A percentile compares a stretch with the other conserved stretches of the same genome.
These are phyloP conservation scores for Nannospalax galili DNA, from an alignment of 2,113 vertebrate species.

Conservation along the genomic window DNA sequence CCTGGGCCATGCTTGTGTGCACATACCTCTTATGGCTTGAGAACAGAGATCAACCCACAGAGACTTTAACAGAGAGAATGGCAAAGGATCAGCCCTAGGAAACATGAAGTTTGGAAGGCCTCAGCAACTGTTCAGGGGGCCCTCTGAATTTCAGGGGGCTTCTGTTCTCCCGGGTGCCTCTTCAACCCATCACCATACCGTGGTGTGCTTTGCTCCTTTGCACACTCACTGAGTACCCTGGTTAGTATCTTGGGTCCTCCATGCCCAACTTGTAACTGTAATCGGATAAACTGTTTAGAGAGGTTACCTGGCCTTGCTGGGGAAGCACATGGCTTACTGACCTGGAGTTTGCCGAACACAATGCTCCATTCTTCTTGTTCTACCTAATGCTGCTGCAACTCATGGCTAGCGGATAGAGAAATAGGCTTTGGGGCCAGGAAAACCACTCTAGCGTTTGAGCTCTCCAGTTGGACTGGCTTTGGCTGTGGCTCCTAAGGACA, in stretches of 20 bases:
- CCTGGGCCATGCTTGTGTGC: background rate
- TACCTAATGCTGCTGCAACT: constrained; percentile 6
- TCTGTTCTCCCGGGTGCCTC: background rate
- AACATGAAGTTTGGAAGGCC: background rate
- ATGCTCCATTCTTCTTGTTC: constrained; percentile 37
- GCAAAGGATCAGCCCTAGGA: background rate
- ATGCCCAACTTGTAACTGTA: background rate
- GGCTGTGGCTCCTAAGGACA: background rate
- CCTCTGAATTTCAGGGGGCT: too few species aligned
- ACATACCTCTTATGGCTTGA: background rate
- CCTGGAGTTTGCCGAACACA: constrained; percentile 38
- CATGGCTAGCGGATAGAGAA: constrained; percentile 5
- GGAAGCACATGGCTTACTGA: constrained; percentile 36
- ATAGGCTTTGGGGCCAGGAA: constrained; percentile 34
- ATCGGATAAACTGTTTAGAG: background rate
- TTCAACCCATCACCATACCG: fast-evolving
- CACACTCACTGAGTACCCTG: background rate
- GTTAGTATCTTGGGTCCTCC: background rate
- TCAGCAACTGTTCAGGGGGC: background rate
- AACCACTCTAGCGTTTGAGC: background rate
- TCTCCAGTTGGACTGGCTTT: background rate
- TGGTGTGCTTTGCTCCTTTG: background rate
- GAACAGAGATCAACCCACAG: background rate
- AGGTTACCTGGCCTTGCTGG: background rate
- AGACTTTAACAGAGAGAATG: background rate